A percentile compares a stretch with the other conserved stretches of the same genome.
phyloP scores from a whole-genome alignment of 2,888 invertebrate genomes.

The Adelphocoris suturalis region DNA sequence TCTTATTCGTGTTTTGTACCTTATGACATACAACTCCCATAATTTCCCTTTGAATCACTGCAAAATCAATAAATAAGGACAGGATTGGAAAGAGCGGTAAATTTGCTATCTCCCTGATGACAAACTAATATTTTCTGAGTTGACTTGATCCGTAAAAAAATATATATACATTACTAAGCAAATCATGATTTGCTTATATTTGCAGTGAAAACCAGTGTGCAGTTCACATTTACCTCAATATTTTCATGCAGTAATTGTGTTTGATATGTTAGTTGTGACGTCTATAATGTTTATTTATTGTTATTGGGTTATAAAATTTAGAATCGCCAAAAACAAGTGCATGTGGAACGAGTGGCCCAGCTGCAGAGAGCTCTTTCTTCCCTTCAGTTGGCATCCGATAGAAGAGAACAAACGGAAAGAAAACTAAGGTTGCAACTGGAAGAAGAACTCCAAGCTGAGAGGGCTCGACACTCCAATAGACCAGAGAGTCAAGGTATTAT shows the following conservation, averaged over 20 bases:
- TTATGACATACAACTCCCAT: too few relatives aligned
- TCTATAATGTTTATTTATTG: not conserved
- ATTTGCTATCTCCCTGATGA: too few relatives aligned
- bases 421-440: constrained; percentile 91
- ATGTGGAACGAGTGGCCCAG: constrained; percentile 91
- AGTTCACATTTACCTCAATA: not conserved
- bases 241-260: not conserved
- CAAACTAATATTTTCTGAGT: too few relatives aligned
- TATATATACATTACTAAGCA: too few relatives aligned
- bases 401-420: constrained; percentile 91
- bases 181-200: too few relatives aligned
- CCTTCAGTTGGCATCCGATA: constrained; percentile 90
- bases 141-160: too few relatives aligned
- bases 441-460: constrained; percentile 87
- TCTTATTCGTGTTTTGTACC: too few relatives aligned
- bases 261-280: not conserved
- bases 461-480: constrained; percentile 75
- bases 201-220: too few relatives aligned
- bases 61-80: too few relatives aligned
- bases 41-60: too few relatives aligned
- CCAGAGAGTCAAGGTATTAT: constrained; percentile 72
- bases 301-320: constrained; percentile 77
- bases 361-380: constrained; percentile 90
- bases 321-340: constrained; percentile 91
- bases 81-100: too few relatives aligned